Evolutionary conservation across 1,140 invertebrate species (phyloP), one percentile per base, ranked within the genome.

Genomic region (Zaprionus ornatus): DNA sequence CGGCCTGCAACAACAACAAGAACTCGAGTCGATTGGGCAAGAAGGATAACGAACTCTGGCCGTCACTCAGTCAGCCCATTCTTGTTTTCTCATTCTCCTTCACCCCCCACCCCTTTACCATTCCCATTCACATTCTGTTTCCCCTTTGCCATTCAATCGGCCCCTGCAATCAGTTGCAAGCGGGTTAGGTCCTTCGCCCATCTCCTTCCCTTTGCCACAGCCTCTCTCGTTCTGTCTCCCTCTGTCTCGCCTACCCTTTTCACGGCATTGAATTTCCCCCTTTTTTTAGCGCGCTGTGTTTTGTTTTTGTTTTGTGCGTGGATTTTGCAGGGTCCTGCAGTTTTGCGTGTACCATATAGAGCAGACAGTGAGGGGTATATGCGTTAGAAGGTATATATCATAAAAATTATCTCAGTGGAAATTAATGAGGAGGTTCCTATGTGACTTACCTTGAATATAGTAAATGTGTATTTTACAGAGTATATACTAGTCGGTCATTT

Each of bases 241-340:
- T 29, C 57, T 50, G 25, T 48, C 60, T 62, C 48, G 64, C 82
- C 80, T 90, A 88, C 85, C 83, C 84, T 84, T 87, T 87, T 87
- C 84, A 87, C 85, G 80, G 84, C 84, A 88, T 88, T 88, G 78
- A 84, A 70, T 90, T 87, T 88, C 84, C 80, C 82, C 84, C 67
- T 81, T 88, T 84, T 71, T 63, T 74, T 82, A 65, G 73, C 32
- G 69, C 48, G 56, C 29, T 60, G 65, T 50, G 65, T 81, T 71
- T 85, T 80, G 82, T 81, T 81, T 74, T 85, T 85, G 82, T 76
- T 85, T 81, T 65, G 61, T 74, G 77, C 75, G 40, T 29, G 52
- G 48, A 81, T 74, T 84, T 78, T 66, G 54, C 84, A 80, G 77
- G 70, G 61, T 66, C 70, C 59, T 78, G 83, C 69, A 80, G 50